These are phyloP conservation scores for Anas platyrhynchos DNA, from an alignment of 2,113 vertebrate genomes.

Conservation along the genomic window DNA sequence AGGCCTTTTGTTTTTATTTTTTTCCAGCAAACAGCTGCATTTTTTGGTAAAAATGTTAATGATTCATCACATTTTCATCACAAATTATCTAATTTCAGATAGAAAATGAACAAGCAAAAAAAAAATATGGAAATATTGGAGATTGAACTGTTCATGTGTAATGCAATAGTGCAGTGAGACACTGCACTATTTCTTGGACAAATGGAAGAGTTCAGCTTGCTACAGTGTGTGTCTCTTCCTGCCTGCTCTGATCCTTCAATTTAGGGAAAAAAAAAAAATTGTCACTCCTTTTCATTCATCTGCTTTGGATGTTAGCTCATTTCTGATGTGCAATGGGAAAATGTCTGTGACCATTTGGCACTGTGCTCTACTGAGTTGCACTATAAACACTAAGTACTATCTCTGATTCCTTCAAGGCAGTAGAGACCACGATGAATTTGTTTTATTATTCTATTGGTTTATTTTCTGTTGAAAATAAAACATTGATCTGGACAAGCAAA, in stretches of 20 bases:
- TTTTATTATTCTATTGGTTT: not conserved
- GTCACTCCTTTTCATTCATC: not conserved
- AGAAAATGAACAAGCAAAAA: not conserved
- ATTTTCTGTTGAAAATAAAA: not conserved
- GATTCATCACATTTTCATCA: not conserved
- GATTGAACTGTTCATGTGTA: not conserved
- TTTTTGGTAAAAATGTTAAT: not conserved
- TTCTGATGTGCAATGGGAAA: not conserved
- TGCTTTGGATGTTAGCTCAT: not conserved
- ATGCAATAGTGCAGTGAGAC: not conserved
- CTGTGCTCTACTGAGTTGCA: not conserved
- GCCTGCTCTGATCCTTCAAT: not conserved
- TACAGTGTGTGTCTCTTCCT: not conserved
- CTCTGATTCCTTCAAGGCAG: not conserved
- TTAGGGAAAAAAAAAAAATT: not conserved
- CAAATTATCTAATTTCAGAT: not conserved
- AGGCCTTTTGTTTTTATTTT: not conserved
- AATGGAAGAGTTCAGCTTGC: not conserved
- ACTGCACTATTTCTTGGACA: not conserved
- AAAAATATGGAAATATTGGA: not conserved
- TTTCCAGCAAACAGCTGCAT: not conserved
- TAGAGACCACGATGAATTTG: accelerated
- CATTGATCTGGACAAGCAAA: accelerated
- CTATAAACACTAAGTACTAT: accelerated
- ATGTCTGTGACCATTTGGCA: not conserved